Percentiles rank a stretch among this genome's conserved stretches.
Conservation (phyloP, 2,113 vertebrate species). For the Corythaixoides concolor region DNA sequence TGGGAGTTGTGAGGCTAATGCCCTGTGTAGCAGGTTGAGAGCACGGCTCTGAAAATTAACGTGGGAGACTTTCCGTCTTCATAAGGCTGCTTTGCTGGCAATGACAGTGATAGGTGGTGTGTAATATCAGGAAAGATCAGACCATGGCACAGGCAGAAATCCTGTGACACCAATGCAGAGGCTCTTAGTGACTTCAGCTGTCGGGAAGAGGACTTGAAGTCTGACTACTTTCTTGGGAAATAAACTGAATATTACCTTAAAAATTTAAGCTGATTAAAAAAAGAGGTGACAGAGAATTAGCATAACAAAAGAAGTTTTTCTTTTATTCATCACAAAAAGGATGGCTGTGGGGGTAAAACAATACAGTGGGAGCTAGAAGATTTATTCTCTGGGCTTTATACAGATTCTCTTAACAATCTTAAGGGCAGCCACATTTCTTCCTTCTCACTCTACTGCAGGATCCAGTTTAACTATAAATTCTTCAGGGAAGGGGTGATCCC, state of each 20-base stretch:
- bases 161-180: background rate
- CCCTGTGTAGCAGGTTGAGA: background rate
- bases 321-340: background rate
- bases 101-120: background rate
- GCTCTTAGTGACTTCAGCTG: background rate
- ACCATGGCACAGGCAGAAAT: background rate
- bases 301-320: background rate
- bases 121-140: background rate
- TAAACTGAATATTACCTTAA: background rate
- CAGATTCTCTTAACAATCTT: background rate
- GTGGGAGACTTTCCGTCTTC: slow-evolving; percentile 23
- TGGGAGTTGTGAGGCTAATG: slow-evolving; percentile 20
- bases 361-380: background rate
- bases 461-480: background rate
- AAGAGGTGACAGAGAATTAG: background rate
- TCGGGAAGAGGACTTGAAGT: background rate
- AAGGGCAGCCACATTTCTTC: background rate
- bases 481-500: background rate
- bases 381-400: background rate
- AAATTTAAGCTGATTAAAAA: background rate
- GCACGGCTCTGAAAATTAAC: background rate
- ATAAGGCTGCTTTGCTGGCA: background rate
- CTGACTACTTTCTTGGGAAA: background rate
- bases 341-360: background rate
- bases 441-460: background rate